These are phyloP conservation scores for Amblyteles armatorius DNA, from an alignment of 2,888 invertebrate species.

Conservation along the genomic window DNA sequence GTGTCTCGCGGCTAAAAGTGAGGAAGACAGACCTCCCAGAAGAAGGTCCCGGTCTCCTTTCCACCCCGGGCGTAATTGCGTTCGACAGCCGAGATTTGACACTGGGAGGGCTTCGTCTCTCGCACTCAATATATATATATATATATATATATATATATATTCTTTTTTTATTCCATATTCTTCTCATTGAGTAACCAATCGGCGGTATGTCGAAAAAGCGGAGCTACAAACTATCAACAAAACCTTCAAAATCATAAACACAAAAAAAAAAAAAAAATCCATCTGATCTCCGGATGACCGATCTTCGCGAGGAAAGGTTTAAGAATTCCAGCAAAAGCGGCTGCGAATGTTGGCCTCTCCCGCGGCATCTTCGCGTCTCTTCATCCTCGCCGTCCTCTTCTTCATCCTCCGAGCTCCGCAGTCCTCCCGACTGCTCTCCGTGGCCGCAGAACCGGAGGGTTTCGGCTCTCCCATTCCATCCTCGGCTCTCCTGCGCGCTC, in stretches of 20 bases:
- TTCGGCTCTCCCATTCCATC: constrained; percentile 1
- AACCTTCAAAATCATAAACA: background rate
- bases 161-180: too few relatives aligned
- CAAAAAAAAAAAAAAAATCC: background rate
- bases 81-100: constrained; percentile 71
- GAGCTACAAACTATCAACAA: background rate
- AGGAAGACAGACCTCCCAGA: constrained; percentile 73
- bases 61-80: constrained; percentile 70
- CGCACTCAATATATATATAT: background rate
- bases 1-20: constrained; percentile 43
- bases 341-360: constrained; percentile 70
- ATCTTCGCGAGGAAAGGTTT: constrained; percentile 45
- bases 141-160: too few relatives aligned
- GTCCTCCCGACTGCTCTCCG: background rate
- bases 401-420: background rate
- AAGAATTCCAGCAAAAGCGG: constrained; percentile 77
- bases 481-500: background rate
- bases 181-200: too few relatives aligned
- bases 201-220: too few relatives aligned
- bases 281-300: constrained; percentile 66
- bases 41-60: background rate
- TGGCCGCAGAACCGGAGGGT: background rate
- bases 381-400: background rate
- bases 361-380: constrained; percentile 61
- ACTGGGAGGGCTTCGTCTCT: constrained; percentile 1